These are phyloP conservation scores for Brachymystax lenok DNA, from an alignment of 2,797 vertebrate species.

Conservation along the genomic window DNA sequence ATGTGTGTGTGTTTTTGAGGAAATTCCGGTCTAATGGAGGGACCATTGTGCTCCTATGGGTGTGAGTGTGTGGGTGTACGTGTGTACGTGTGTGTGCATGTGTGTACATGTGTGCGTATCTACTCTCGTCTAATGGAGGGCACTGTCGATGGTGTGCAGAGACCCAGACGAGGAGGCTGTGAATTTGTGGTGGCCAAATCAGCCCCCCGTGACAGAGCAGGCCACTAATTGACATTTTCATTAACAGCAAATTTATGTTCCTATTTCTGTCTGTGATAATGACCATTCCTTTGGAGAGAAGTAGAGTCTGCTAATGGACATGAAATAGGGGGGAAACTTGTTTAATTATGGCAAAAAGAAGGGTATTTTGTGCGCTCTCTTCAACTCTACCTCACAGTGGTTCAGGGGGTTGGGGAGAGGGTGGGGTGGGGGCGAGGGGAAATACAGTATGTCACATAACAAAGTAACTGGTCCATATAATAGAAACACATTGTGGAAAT, in stretches of 20 bases:
- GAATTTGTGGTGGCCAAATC: conserved; percentile 67
- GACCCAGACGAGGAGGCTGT: conserved; percentile 44
- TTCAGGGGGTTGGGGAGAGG: conserved; percentile 29
- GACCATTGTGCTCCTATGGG: neutral
- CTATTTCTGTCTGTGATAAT: conserved; percentile 91
- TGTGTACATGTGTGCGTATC: conserved; percentile 6
- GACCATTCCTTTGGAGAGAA: conserved; percentile 82
- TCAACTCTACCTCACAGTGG: conserved; percentile 70
- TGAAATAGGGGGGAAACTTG: conserved; percentile 79
- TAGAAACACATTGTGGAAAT: neutral
- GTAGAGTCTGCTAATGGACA: conserved; percentile 84
- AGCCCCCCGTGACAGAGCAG: conserved; percentile 82
- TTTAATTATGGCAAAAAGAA: conserved; percentile 85
- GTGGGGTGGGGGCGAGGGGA: neutral
- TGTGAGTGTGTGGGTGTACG: neutral
- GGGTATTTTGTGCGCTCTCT: conserved; percentile 69
- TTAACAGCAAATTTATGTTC: conserved; percentile 92
- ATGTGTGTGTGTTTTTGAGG: neutral
- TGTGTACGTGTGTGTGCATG: conserved; percentile 1
- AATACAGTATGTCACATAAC: neutral
- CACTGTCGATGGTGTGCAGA: conserved; percentile 24
- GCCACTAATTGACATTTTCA: conserved; percentile 92
- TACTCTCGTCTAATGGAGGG: conserved; percentile 25
- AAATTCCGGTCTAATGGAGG: neutral
- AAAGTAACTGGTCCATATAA: neutral